phyloP scores from a whole-genome alignment of 2,113 vertebrate genomes.

The Antidorcas marsupialis region DNA sequence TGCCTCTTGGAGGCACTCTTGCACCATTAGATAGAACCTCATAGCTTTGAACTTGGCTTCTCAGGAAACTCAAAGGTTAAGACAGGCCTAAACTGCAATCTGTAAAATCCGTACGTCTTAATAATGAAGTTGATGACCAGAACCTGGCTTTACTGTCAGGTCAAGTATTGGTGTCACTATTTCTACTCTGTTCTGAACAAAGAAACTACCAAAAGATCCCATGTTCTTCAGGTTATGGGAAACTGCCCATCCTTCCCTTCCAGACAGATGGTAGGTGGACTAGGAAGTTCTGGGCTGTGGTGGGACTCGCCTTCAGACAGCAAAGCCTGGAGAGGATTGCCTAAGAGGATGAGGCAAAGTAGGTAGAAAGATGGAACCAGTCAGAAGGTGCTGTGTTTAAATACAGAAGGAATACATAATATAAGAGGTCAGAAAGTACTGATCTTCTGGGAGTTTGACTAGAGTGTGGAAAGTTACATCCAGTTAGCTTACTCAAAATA shows the following conservation, averaged over 20 bases:
- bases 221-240: neutral
- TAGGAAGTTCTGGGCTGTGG: too few species aligned
- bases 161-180: neutral
- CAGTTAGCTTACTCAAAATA: neutral
- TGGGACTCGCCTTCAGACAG: fast-evolving
- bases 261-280: neutral
- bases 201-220: neutral
- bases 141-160: neutral
- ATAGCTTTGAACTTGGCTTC: neutral
- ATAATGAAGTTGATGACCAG: neutral
- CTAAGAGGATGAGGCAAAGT: neutral
- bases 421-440: neutral
- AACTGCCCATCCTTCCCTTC: neutral
- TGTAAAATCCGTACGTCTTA: neutral
- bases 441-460: neutral
- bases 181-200: neutral
- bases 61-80: neutral
- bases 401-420: neutral
- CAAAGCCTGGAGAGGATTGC: neutral
- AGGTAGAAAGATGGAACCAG: neutral
- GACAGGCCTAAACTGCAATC: neutral
- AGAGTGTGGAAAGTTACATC: neutral
- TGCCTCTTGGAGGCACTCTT: neutral
- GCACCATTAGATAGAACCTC: neutral
- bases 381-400: neutral